A percentile compares a stretch with the other conserved stretches of the same genome.
Evolutionary conservation across 2,888 invertebrate species (phyloP).

Genomic region (Sinhomidia bicolor): DNA sequence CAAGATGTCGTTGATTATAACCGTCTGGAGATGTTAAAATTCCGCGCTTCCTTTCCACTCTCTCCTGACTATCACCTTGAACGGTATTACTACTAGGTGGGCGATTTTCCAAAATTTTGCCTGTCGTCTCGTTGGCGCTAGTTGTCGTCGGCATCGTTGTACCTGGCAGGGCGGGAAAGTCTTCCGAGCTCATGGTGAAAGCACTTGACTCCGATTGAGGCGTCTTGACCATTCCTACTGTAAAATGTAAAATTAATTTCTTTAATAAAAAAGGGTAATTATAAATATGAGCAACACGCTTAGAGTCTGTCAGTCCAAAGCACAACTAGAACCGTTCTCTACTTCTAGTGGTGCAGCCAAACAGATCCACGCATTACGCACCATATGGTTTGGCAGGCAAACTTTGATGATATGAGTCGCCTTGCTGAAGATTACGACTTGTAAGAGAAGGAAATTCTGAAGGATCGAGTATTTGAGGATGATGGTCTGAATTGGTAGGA

Average conservation of each 20-base stretch:
- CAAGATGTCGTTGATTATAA: constrained; percentile 81
- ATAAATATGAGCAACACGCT: constrained; percentile 59
- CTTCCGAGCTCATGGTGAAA: constrained; percentile 99
- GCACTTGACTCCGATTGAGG: constrained; percentile 95
- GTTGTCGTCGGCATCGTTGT: constrained; percentile 85
- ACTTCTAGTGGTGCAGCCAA: constrained; percentile 71
- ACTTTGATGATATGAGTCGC: constrained; percentile 79
- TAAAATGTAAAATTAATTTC: constrained; percentile 79
- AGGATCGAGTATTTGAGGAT: constrained; percentile 92
- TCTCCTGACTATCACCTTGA: constrained; percentile 61
- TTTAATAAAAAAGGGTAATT: constrained; percentile 18
- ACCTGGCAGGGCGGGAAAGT: constrained; percentile 99
- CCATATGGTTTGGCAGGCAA: constrained; percentile 79
- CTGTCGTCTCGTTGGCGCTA: constrained; percentile 75
- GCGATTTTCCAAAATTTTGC: constrained; percentile 71
- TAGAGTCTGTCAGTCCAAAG: constrained; percentile 78
- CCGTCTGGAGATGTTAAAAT: constrained; percentile 98
- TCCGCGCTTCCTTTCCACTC: constrained; percentile 84
- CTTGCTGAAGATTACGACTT: constrained; percentile 87
- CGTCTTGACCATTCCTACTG: constrained; percentile 97
- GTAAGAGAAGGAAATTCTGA: constrained; percentile 96
- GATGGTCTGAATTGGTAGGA: constrained; percentile 77
- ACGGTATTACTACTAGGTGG: constrained; percentile 75
- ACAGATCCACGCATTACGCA: constrained; percentile 73
- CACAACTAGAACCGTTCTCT: constrained; percentile 69